Conservation (phyloP, 1,140 invertebrate genomes). For the Drosophila aff. region DNA sequence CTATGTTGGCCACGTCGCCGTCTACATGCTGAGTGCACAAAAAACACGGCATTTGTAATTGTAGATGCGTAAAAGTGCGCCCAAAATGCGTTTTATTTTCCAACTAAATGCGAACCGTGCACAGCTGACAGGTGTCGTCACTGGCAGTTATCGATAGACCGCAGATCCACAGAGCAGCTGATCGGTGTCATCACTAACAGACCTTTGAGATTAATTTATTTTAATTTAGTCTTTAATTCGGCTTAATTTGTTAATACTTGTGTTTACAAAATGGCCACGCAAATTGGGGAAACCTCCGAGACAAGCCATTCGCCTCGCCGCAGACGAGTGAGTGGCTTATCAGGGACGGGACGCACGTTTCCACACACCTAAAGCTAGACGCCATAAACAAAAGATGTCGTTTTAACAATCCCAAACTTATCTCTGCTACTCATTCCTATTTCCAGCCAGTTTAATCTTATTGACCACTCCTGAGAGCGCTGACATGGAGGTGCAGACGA, state of each 20-base stretch:
- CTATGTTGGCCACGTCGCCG: conserved; percentile 40
- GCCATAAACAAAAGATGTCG: conserved; percentile 36
- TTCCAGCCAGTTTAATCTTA: conserved; percentile 23
- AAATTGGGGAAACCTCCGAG: conserved; percentile 1
- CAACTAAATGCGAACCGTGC: not conserved
- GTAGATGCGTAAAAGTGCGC: not conserved
- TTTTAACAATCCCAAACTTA: conserved; percentile 22
- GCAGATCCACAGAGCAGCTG: conserved; percentile 9
- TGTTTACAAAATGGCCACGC: conserved; percentile 37
- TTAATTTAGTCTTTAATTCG: conserved; percentile 61
- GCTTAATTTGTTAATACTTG: conserved; percentile 57
- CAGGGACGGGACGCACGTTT: conserved; percentile 8
- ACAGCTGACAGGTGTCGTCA: conserved; percentile 16
- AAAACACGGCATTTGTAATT: conserved; percentile 43
- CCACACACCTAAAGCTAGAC: conserved; percentile 1
- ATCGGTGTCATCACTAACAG: conserved; percentile 9
- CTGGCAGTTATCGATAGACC: conserved; percentile 18
- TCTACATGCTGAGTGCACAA: conserved; percentile 50
- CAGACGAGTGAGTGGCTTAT: conserved; percentile 34
- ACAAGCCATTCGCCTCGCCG: conserved; percentile 27
- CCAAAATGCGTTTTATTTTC: conserved; percentile 21
- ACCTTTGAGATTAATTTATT: conserved; percentile 55
- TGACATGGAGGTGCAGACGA: conserved; percentile 52
- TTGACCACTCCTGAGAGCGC: conserved; percentile 1
- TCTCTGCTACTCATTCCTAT: conserved; percentile 5